A percentile compares a stretch with the other conserved stretches of the same genome.
These are phyloP conservation scores for Schizopygopsis pylzovi DNA, from an alignment of 2,797 vertebrate genomes.

Conservation along the genomic window DNA sequence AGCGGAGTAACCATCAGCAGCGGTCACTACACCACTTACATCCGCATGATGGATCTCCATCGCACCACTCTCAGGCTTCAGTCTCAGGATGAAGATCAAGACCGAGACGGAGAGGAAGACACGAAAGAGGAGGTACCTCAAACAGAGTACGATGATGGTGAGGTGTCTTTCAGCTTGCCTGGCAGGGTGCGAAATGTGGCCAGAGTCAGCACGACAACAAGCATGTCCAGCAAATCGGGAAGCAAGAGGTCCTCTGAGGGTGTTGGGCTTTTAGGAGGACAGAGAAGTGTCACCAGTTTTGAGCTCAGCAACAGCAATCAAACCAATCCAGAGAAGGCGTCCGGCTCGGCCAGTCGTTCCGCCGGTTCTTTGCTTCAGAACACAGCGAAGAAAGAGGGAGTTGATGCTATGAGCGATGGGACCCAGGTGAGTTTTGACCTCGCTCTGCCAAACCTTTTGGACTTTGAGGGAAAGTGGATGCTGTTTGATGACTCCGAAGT, in stretches of 20 bases:
- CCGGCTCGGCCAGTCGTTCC: slow-evolving; percentile 64
- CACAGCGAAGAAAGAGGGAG: slow-evolving; percentile 59
- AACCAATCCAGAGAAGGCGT: slow-evolving; percentile 77
- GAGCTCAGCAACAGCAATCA: slow-evolving; percentile 81
- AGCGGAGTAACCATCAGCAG: slow-evolving; percentile 97
- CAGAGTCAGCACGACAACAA: slow-evolving; percentile 18
- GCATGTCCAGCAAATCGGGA: slow-evolving; percentile 76
- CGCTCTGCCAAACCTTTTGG: slow-evolving; percentile 77
- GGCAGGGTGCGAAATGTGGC: slow-evolving; percentile 64
- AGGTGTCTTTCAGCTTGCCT: slow-evolving; percentile 82
- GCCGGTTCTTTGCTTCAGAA: slow-evolving; percentile 61
- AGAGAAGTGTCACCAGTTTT: slow-evolving; percentile 86
- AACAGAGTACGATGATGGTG: slow-evolving; percentile 81
- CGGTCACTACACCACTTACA: slow-evolving; percentile 94
- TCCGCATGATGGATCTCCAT: slow-evolving; percentile 86
- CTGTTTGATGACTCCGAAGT: slow-evolving; percentile 97
- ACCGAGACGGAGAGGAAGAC: neutral
- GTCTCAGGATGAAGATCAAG: slow-evolving; percentile 61
- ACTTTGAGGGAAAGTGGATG: slow-evolving; percentile 96
- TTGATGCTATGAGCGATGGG: slow-evolving; percentile 32
- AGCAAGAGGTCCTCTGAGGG: slow-evolving; percentile 87
- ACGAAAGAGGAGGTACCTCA: slow-evolving; percentile 70
- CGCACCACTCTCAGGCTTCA: slow-evolving; percentile 68
- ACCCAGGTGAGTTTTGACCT: slow-evolving; percentile 51
- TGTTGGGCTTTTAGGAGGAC: slow-evolving; percentile 91